Evolutionary conservation across 1,140 invertebrate genomes (phyloP), one percentile per base, ranked within the genome.

Genomic region (Drosophila repletoides): DNA sequence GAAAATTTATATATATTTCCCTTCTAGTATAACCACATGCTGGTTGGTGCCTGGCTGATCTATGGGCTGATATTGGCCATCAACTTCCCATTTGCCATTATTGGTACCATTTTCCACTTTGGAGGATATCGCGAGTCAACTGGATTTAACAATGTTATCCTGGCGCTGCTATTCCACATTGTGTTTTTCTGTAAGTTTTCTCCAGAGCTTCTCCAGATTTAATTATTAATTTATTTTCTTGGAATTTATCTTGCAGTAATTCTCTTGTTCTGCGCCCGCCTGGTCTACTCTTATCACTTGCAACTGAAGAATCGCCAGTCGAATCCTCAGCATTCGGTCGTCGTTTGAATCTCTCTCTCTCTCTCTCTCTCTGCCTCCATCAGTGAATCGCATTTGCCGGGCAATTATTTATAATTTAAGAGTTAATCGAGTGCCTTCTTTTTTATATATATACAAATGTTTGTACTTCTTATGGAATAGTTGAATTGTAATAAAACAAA

Each of bases 41-140:
- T 84, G 12, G 67, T 88, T 3, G 10, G 41, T 6, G 45, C 68
- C 15, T 88, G 84, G 84, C 36, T 88, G 6, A 70, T 88, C 5
- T 79, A 43, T 6, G 84, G 70, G 7, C 7, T 61, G 2, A 0
- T 88, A 0, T 7, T 61, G 9, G 72, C 52, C 28, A 79, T 88
- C 6, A 34, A 53, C 15, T 88, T 84, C 46, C 84, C 84, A 3
- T 55, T 88, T 34, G 74, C 77, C 12, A 4, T 88, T 2, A 53
- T 88, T 1, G 84, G 84, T 2, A 60, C 65, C 1, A 88, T 88
- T 21, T 88, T 88, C 51, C 72, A 84, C 29, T 88, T 71, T 14
- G 84, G 84, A 6, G 75, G 72, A 7, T 88, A 80, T 29, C 79
- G 84, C 1, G 72, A 79, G 24, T 41, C 59, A 3, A 61, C 61